Conservation (phyloP, 1,140 invertebrate species). For the Helicoverpa zea region DNA sequence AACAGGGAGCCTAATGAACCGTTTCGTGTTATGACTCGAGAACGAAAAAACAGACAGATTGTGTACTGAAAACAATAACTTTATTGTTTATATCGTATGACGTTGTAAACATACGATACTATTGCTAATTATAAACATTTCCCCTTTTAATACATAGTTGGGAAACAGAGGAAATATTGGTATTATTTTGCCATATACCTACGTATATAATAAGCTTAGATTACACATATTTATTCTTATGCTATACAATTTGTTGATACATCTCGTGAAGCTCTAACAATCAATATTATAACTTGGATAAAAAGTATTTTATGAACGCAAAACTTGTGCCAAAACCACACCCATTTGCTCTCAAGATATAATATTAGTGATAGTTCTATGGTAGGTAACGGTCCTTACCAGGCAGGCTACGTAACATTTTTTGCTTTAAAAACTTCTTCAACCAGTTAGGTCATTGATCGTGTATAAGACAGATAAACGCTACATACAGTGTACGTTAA, state of each 20-base stretch:
- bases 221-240: no score
- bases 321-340: not conserved
- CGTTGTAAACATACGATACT: no score
- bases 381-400: not conserved
- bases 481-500: not conserved
- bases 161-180: no score
- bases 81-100: not conserved
- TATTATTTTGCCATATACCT: no score
- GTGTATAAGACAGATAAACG: slow-evolving; percentile 5
- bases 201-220: no score
- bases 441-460: slow-evolving; percentile 43
- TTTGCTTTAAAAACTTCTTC: slow-evolving; percentile 22
- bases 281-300: no score
- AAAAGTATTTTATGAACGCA: not conserved
- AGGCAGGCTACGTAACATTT: slow-evolving; percentile 25
- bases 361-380: not conserved
- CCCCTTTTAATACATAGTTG: no score
- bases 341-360: no score
- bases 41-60: slow-evolving; percentile 1
- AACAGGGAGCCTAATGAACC: not conserved
- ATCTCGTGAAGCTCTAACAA: no score
- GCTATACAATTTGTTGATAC: no score
- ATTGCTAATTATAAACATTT: no score
- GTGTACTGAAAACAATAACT: not conserved
- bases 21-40: not conserved